Percentiles rank a stretch among this genome's conserved stretches.
phyloP scores from a whole-genome alignment of 2,888 invertebrate genomes.

The Agrypnus murinus region DNA sequence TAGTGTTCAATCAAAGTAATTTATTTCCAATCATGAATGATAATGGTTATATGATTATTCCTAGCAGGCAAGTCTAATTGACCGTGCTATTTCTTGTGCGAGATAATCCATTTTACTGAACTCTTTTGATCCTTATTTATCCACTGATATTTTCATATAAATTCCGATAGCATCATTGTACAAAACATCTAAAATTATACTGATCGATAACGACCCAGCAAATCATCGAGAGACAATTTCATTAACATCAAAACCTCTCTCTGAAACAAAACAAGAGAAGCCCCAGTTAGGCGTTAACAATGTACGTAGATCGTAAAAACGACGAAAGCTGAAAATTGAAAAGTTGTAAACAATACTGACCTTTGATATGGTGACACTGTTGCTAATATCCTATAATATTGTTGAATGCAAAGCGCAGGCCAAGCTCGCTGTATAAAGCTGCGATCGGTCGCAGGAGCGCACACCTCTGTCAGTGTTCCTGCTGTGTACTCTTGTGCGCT shows the following conservation, averaged over 20 bases:
- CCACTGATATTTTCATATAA: neutral
- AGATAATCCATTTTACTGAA: neutral
- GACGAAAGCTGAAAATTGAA: neutral
- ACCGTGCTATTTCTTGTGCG: neutral
- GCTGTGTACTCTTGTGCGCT: conserved; percentile 53
- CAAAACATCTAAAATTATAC: neutral
- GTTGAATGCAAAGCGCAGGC: conserved; percentile 56
- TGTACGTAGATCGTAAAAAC: neutral
- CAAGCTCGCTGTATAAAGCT: conserved; percentile 59
- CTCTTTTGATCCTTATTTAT: neutral
- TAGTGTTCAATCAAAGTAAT: neutral
- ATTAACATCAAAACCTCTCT: neutral
- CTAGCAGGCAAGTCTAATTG: neutral
- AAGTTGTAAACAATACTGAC: conserved; percentile 40
- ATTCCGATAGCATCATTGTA: neutral
- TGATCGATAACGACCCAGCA: neutral
- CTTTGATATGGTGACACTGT: conserved; percentile 37
- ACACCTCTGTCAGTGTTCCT: conserved; percentile 59
- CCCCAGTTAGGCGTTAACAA: neutral
- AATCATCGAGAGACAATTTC: neutral
- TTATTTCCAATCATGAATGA: neutral
- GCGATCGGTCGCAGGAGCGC: conserved; percentile 54
- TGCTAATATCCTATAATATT: conserved; percentile 42
- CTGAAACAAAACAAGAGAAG: neutral
- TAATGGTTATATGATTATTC: neutral